Conservation (phyloP, 2,888 invertebrate species). For the Caenorhabditis parvicauda region DNA sequence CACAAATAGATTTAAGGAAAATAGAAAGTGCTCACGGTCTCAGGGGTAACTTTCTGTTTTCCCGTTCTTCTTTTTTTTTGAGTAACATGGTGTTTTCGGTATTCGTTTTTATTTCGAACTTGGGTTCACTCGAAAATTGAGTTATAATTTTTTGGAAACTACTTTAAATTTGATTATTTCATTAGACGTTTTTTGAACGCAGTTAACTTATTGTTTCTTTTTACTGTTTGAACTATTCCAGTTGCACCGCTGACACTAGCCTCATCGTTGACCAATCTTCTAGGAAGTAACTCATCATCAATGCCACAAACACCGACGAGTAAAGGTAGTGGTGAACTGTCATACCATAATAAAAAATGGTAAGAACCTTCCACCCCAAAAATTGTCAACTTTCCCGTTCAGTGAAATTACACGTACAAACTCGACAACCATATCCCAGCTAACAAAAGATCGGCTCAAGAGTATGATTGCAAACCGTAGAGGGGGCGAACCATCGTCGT, state of each 20-base stretch:
- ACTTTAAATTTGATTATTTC: no score
- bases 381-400: neutral
- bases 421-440: conserved; percentile 59
- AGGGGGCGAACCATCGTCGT: conserved; percentile 19
- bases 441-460: conserved; percentile 59
- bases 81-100: no score
- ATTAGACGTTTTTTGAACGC: no score
- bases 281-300: conserved; percentile 17
- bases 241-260: conserved; percentile 27
- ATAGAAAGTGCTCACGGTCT: no score
- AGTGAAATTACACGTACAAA: conserved; percentile 45
- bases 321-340: conserved; percentile 16
- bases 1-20: no score
- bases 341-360: conserved; percentile 19
- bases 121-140: no score
- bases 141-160: no score
- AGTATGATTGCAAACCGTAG: conserved; percentile 55
- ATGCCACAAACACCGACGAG: conserved; percentile 39
- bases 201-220: no score
- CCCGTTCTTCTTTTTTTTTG: no score
- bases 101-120: no score
- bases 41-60: no score
- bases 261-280: conserved; percentile 29
- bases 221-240: no score
- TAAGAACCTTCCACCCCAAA: conserved; percentile 1